Percentiles rank a stretch among this genome's conserved stretches.
These are phyloP conservation scores for Aplochiton taeniatus DNA, from an alignment of 2,797 vertebrate species.

Conservation along the genomic window DNA sequence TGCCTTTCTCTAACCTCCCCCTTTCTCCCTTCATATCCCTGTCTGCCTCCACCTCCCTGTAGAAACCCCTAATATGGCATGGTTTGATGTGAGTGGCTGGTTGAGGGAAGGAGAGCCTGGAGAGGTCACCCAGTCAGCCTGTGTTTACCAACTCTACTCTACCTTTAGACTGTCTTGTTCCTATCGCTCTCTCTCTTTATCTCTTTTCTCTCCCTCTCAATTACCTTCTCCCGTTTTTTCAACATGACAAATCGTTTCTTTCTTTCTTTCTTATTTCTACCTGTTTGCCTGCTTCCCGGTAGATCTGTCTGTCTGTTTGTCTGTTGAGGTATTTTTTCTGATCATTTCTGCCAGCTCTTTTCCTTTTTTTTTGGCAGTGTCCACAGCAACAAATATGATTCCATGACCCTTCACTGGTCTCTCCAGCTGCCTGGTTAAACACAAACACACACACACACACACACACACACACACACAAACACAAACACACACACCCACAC, in stretches of 20 bases:
- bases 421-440: not conserved
- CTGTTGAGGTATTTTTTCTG: not conserved
- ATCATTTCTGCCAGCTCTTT: no score
- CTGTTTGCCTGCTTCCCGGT: not conserved
- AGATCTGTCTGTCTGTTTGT: not conserved
- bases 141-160: conserved; percentile 51
- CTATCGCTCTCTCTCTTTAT: conserved; percentile 1
- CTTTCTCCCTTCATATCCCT: conserved; percentile 30
- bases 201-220: not conserved
- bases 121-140: conserved; percentile 15
- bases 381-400: conserved; percentile 27
- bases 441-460: not conserved
- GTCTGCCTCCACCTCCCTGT: conserved; percentile 43
- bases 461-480: no score
- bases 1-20: conserved; percentile 43
- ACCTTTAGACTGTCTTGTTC: not conserved
- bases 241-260: no score
- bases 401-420: not conserved
- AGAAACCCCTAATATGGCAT: conserved; percentile 58
- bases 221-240: not conserved
- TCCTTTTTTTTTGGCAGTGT: no score
- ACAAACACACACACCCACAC: no score
- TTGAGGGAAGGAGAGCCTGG: conserved; percentile 38
- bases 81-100: conserved; percentile 73
- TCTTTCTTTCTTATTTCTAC: not conserved